These are phyloP conservation scores for Hipparchia semele DNA, from an alignment of 2,888 invertebrate genomes.

Conservation along the genomic window DNA sequence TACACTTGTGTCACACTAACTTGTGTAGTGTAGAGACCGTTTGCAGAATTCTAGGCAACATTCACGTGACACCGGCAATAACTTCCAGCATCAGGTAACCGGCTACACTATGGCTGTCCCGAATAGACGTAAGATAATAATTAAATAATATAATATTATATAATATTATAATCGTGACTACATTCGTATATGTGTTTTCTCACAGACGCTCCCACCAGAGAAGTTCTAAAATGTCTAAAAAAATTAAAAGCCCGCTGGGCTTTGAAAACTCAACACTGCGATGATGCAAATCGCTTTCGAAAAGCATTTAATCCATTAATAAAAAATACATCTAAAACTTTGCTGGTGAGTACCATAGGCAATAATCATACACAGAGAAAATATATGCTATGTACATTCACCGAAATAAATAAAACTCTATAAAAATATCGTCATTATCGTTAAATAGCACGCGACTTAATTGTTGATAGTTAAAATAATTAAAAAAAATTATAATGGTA, in stretches of 20 bases:
- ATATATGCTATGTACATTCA: constrained; percentile 17
- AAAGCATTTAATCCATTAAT: neutral
- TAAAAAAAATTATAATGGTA: constrained; percentile 5
- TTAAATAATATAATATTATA: no score
- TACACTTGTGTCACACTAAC: no score
- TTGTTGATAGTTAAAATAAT: constrained; percentile 2
- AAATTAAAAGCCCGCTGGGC: neutral
- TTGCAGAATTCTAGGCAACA: no score
- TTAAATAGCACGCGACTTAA: constrained; percentile 31
- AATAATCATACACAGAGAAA: constrained; percentile 1
- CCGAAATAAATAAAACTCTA: constrained; percentile 13
- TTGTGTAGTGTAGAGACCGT: no score
- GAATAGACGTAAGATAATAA: neutral
- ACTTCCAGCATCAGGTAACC: neutral
- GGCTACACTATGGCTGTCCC: neutral
- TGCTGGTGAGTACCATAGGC: neutral
- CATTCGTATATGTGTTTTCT: neutral
- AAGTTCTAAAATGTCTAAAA: neutral
- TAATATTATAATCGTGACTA: neutral
- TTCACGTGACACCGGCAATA: no score
- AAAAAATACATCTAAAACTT: neutral
- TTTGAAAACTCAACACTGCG: neutral
- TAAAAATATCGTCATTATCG: constrained; percentile 17
- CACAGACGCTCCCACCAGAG: neutral
- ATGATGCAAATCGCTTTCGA: neutral